These are phyloP conservation scores for Capromys pilorides DNA, from an alignment of 2,797 vertebrate species.

Conservation along the genomic window DNA sequence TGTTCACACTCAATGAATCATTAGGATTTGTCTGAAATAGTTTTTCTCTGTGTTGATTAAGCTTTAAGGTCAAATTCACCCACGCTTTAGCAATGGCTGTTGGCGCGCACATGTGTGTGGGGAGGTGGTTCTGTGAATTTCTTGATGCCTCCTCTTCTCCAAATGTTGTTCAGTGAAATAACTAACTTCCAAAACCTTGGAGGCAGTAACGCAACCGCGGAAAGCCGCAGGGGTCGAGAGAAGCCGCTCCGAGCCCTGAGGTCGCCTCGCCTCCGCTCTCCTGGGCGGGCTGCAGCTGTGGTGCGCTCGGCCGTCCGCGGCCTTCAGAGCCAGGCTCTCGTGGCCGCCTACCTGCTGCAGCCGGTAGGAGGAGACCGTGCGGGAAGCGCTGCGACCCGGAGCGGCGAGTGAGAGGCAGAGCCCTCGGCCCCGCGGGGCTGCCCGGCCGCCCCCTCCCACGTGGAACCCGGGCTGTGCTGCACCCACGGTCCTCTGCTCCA, in stretches of 20 bases:
- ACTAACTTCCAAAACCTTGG: slow-evolving; percentile 7
- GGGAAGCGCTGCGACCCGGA: background rate
- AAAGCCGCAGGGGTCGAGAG: background rate
- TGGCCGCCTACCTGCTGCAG: background rate
- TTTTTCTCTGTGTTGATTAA: background rate
- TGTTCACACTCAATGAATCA: slow-evolving; percentile 22
- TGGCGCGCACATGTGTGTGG: background rate
- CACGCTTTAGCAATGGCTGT: background rate
- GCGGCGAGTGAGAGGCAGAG: background rate
- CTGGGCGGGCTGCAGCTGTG: background rate
- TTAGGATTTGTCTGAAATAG: background rate
- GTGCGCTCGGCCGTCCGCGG: background rate
- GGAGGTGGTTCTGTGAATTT: background rate
- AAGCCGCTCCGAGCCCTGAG: background rate
- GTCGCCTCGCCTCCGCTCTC: background rate
- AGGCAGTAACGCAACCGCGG: slow-evolving; percentile 8
- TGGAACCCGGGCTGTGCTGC: no score
- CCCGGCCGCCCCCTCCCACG: background rate
- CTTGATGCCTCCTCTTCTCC: slow-evolving; percentile 4
- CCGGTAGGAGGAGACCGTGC: background rate
- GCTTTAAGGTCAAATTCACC: slow-evolving; percentile 15
- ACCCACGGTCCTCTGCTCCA: no score
- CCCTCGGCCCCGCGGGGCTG: rapidly evolving
- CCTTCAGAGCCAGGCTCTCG: no score
- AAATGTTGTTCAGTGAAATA: background rate